Evolutionary conservation across 2,888 invertebrate species (phyloP).

Genomic region (Hecatera dysodea): DNA sequence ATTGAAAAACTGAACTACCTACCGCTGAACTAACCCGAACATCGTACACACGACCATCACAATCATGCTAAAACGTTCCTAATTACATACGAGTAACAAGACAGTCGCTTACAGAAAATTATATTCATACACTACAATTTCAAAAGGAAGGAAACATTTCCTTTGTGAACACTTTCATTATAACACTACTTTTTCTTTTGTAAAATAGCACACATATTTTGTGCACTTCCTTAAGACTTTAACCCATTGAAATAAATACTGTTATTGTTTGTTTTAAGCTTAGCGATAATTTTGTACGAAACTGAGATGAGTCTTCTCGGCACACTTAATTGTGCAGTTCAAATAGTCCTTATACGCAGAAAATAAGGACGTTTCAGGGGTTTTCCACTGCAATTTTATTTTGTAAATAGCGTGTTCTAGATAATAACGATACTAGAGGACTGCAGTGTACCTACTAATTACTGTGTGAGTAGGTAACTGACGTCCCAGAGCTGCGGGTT

Average conservation of each 20-base stretch:
- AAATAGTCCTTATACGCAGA: slow-evolving; percentile 3
- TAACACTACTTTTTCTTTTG: slow-evolving; percentile 49
- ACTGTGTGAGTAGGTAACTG: slow-evolving; percentile 30
- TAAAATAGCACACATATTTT: slow-evolving; percentile 23
- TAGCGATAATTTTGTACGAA: slow-evolving; percentile 26
- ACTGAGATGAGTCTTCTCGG: slow-evolving; percentile 40
- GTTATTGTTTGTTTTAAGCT: slow-evolving; percentile 5
- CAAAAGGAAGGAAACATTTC: slow-evolving; percentile 33
- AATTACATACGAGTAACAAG: slow-evolving; percentile 31
- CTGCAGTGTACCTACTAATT: slow-evolving; percentile 51
- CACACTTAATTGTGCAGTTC: slow-evolving; percentile 50
- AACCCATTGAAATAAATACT: neutral
- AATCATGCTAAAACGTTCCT: slow-evolving; percentile 17
- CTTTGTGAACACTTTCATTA: slow-evolving; percentile 60
- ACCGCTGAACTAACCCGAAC: too few species aligned
- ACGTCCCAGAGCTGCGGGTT: too few species aligned
- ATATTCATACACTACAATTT: slow-evolving; percentile 40
- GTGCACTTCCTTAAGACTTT: slow-evolving; percentile 9
- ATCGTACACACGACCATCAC: slow-evolving; percentile 5
- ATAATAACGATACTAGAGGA: slow-evolving; percentile 25
- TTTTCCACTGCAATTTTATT: slow-evolving; percentile 12
- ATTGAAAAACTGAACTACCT: too few species aligned
- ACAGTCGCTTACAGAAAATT: slow-evolving; percentile 15
- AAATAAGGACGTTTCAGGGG: neutral
- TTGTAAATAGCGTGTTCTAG: slow-evolving; percentile 39